Percentiles rank a stretch among this genome's conserved stretches.
These are phyloP conservation scores for Cosmorhoe ocellata DNA, from an alignment of 2,888 invertebrate genomes.

Conservation along the genomic window DNA sequence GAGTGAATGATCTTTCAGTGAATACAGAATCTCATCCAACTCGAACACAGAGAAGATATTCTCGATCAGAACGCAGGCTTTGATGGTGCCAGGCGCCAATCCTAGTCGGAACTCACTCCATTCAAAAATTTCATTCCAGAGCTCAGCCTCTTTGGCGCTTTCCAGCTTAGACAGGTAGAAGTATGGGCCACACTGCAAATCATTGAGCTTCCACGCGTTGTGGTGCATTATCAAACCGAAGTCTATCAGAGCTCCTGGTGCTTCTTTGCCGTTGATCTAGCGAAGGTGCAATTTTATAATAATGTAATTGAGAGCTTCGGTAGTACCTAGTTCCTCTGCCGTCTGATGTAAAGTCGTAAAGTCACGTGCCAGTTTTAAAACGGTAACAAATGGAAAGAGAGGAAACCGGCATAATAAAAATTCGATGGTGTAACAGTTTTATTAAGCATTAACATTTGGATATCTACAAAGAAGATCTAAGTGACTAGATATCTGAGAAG, in stretches of 20 bases:
- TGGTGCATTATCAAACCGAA: slow-evolving; percentile 86
- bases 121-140: slow-evolving; percentile 87
- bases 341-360: too few species aligned
- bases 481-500: too few species aligned
- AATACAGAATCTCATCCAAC: slow-evolving; percentile 86
- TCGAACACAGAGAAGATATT: slow-evolving; percentile 86
- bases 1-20: slow-evolving; percentile 84
- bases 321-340: too few species aligned
- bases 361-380: too few species aligned
- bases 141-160: slow-evolving; percentile 83
- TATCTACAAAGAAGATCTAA: too few species aligned
- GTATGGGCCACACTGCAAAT: slow-evolving; percentile 84
- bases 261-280: slow-evolving; percentile 82
- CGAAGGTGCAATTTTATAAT: slow-evolving; percentile 19
- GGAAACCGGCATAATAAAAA: too few species aligned
- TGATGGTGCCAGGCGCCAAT: slow-evolving; percentile 84
- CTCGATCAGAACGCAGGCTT: slow-evolving; percentile 88
- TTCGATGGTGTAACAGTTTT: too few species aligned
- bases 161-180: slow-evolving; percentile 89
- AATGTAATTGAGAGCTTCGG: too few species aligned
- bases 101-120: slow-evolving; percentile 82
- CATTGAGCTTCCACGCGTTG: slow-evolving; percentile 78
- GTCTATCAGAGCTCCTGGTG: slow-evolving; percentile 86
- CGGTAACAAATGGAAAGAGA: too few species aligned
- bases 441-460: too few species aligned